Conservation (phyloP, 2,113 vertebrate species). For the Toxostoma redivivum region DNA sequence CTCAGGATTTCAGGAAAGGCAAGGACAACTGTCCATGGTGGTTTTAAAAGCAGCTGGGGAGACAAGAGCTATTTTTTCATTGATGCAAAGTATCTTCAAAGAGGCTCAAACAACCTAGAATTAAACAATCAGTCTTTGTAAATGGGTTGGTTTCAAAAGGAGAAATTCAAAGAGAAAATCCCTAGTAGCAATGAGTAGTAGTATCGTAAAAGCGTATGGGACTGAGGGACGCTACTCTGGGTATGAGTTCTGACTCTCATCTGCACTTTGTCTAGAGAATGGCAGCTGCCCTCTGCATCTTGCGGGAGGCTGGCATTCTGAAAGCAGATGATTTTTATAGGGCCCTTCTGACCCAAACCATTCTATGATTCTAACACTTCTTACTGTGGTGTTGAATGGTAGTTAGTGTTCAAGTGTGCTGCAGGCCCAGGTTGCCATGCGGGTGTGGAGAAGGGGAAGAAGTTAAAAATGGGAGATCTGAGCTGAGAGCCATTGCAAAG, state of each 20-base stretch:
- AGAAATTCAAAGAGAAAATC: not conserved
- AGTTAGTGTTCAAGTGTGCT: rapidly evolving
- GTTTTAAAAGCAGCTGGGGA: not conserved
- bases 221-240: not conserved
- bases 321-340: not conserved
- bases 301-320: not conserved
- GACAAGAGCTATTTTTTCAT: not conserved
- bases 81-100: not conserved
- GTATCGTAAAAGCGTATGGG: too few relatives aligned
- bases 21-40: not conserved
- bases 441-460: not conserved
- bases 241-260: not conserved
- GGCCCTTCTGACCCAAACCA: not conserved
- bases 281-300: not conserved
- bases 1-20: not conserved
- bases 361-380: not conserved
- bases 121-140: not conserved
- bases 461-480: not conserved
- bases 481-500: not conserved
- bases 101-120: not conserved
- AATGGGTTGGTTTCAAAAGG: not conserved
- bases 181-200: not conserved
- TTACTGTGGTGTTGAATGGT: not conserved
- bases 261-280: not conserved
- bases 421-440: rapidly evolving